phyloP scores from a whole-genome alignment of 2,113 vertebrate genomes.

The Phodopus roborovskii region DNA sequence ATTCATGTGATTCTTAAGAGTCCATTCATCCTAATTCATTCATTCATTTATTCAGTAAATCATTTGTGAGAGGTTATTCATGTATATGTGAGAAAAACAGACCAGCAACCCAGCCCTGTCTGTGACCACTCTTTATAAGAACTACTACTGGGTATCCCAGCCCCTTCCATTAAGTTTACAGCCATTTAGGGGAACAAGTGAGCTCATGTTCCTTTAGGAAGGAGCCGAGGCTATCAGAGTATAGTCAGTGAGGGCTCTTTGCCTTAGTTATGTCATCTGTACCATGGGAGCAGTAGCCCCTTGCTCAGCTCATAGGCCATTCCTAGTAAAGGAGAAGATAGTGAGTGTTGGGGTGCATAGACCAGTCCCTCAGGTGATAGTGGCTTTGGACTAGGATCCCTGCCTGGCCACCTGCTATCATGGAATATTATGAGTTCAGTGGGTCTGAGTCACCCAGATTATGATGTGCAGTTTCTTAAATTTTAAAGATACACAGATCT shows the following conservation, averaged over 20 bases:
- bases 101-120: not conserved
- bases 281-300: not conserved
- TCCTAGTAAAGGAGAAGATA: not conserved
- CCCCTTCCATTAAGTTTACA: not conserved
- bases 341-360: not conserved
- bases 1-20: too few relatives aligned
- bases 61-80: not conserved
- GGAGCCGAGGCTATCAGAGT: not conserved
- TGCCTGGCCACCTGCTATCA: not conserved
- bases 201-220: not conserved
- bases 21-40: not conserved
- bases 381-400: not conserved
- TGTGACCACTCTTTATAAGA: not conserved
- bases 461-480: not conserved
- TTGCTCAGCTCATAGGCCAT: not conserved
- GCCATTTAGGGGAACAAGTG: not conserved
- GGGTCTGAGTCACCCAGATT: not conserved
- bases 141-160: too few relatives aligned
- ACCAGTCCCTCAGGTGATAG: fast-evolving
- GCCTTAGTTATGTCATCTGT: not conserved
- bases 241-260: not conserved
- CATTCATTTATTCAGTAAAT: not conserved
- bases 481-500: not conserved
- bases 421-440: not conserved
- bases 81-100: not conserved